Conservation (phyloP, 2,113 vertebrate species). For the Dunckerocampus dactyliophorus region DNA sequence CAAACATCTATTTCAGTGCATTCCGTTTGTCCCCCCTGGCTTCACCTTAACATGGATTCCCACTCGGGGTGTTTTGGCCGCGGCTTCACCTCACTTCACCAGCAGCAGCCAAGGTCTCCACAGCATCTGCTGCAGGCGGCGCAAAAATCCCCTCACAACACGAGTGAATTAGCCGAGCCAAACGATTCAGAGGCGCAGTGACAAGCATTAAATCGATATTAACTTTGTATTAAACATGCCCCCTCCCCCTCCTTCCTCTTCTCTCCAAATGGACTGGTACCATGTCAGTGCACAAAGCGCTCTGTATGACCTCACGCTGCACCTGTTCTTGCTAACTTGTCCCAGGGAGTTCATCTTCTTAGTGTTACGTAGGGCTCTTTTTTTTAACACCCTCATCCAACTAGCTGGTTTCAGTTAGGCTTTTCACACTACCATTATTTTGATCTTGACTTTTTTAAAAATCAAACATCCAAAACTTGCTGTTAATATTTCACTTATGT, state of each 20-base stretch:
- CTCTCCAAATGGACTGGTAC: conserved; percentile 54
- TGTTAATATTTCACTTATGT: neutral
- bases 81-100: conserved; percentile 52
- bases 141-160: conserved; percentile 38
- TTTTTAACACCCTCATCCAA: conserved; percentile 30
- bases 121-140: conserved; percentile 58
- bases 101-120: conserved; percentile 28
- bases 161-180: conserved; percentile 68
- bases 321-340: conserved; percentile 69
- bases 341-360: conserved; percentile 62
- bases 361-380: conserved; percentile 50
- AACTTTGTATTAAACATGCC: conserved; percentile 80
- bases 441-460: too few species aligned
- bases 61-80: conserved; percentile 61
- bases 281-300: conserved; percentile 67
- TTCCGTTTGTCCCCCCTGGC: conserved; percentile 26
- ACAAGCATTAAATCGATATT: conserved; percentile 84
- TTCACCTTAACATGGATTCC: conserved; percentile 42
- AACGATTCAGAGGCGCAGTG: conserved; percentile 65
- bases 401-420: conserved; percentile 46
- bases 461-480: neutral
- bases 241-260: conserved; percentile 57
- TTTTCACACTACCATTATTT: conserved; percentile 33
- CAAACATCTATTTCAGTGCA: conserved; percentile 55
- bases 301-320: conserved; percentile 66